phyloP scores from a whole-genome alignment of 2,113 vertebrate species.

The Lanius ludovicianus region DNA sequence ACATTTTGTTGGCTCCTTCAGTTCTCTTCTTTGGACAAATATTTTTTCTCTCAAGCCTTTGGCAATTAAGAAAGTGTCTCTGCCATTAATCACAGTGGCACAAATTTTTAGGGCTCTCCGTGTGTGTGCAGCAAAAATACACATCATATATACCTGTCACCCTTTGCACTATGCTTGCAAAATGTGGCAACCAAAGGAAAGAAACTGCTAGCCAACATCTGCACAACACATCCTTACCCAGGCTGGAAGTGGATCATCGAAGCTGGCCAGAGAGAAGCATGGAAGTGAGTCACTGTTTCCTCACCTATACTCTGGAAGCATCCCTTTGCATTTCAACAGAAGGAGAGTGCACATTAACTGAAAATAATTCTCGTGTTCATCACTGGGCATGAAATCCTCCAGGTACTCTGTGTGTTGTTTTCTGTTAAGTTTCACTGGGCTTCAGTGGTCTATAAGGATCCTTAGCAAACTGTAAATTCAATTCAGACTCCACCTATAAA shows the following conservation, averaged over 20 bases:
- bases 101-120: background rate
- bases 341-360: background rate
- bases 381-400: background rate
- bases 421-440: background rate
- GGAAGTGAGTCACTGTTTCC: background rate
- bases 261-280: background rate
- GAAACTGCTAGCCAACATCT: background rate
- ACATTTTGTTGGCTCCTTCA: conserved; percentile 19
- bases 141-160: background rate
- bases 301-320: background rate
- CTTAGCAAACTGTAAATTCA: background rate
- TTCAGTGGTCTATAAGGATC: background rate
- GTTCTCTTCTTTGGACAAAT: conserved; percentile 9
- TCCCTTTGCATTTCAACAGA: background rate
- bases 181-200: background rate
- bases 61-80: background rate
- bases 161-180: background rate
- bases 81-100: conserved; percentile 1
- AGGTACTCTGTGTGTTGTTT: background rate
- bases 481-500: background rate
- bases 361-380: background rate
- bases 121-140: background rate
- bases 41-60: background rate
- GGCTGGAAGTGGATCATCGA: background rate
- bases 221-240: background rate